Base-by-base conservation (phyloP, 2,888 invertebrate species). In the Conops quadrifasciatus region DNA sequence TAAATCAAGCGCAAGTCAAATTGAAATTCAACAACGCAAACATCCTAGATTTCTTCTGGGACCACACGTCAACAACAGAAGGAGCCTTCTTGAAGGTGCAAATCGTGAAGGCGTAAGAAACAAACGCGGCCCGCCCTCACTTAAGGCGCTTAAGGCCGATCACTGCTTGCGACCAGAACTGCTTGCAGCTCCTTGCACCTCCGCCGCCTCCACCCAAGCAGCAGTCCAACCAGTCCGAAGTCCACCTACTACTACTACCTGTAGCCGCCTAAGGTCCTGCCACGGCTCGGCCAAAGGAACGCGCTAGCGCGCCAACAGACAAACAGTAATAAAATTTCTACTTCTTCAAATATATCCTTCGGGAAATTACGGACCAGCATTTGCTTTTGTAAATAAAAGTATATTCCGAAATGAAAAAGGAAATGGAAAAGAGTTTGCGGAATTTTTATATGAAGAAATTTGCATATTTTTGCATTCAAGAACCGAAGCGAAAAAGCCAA, bases 31-130 rank as follows among this genome's bases (percentile, higher is more conserved):
- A 72, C 51, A 70, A 62, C 26, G 64, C 24, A 58, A 58, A 67
- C 67, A 67, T 71, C 65, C 70, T 71, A 71, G 72, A 73, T 71
- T 71, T 73, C 70, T 70, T 70, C 16, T 36, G 72, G 67, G 72
- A 72, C 13, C 24, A 19, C 16, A 45, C 53, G 7, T 53, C 53
- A 21, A 9, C 53, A n/a, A n/a, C n/a, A n/a, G n/a, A n/a, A n/a
- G n/a, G n/a, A n/a, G n/a, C n/a, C n/a, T n/a, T n/a, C n/a, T n/a
- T n/a, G n/a, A n/a, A n/a, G 36, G 9, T 9, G 36, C 36, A 53
- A 53, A 53, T 53, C 24, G 9, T 49, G 51, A 51, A 24, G 51
- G 19, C 19, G 36, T 36, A 36, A 36, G 36, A 36, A 36, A 36
- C 36, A 36, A 36, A 4, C 36, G 9, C 36, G 4, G 36, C 36